Base-by-base conservation (phyloP, 1,140 invertebrate genomes). In the Chionoecetes opilio region DNA sequence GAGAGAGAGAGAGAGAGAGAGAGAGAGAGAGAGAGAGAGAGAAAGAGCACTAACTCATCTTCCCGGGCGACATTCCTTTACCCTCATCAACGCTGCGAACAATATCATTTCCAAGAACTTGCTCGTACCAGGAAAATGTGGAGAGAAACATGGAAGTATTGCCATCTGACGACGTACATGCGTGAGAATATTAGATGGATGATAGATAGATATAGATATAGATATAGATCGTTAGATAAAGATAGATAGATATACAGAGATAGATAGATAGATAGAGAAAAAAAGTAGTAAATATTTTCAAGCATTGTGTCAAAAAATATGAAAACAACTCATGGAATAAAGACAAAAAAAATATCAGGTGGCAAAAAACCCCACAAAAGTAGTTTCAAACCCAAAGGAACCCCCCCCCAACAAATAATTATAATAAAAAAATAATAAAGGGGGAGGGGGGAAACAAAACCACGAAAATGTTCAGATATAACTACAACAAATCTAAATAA, bases 1-100 rank as follows among this genome's bases (percentile, higher is more conserved):
- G 53, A 63, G 53, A 63, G 53, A 63, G 53, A 63, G 53, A 63
- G 53, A 63, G 53, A 63, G 53, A 63, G 53, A 63, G 53, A 63
- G 53, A 63, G 53, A 63, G 53, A 63, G 53, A 63, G 53, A 63
- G 53, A 63, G 53, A 63, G 53, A 63, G 53, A 75, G 63, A n/a
- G 26, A n/a, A 26, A n/a, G 63, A 75, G 41, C n/a, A n/a, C n/a
- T n/a, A n/a, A n/a, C 38, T 41, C 38, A 41, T 41, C 46, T 53
- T 53, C 46, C 21, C 21, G 9, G 21, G 46, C 0, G 46, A 53
- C 46, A 53, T 53, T 53, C 46, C 46, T 53, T 11, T 53, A 2
- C 46, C 21, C 46, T 53, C 46, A 14, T 14, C 41, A 5, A 46
- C 53, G 21, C 53, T 8, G 21, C 6, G 21, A 75, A 75, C 21